Evolutionary conservation across 2,113 vertebrate genomes (phyloP).

Genomic region (Sisor rabdophorus): DNA sequence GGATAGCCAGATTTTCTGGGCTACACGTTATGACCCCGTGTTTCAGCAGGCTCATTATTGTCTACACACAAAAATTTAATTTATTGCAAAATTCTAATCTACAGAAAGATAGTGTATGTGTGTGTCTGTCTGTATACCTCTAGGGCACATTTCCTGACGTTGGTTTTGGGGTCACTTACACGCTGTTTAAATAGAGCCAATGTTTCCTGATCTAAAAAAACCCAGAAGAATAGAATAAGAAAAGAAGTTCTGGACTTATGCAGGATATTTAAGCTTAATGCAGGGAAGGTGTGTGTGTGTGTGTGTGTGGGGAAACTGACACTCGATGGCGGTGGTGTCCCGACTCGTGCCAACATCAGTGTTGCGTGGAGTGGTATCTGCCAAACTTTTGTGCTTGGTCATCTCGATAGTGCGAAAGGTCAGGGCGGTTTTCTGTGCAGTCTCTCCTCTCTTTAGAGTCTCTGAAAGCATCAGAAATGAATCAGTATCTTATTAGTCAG

Average conservation of each 20-base stretch:
- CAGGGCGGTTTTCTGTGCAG: conserved; percentile 37
- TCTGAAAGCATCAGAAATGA: conserved; percentile 7
- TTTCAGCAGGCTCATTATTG: conserved; percentile 80
- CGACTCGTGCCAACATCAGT: background rate
- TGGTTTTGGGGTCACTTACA: conserved; percentile 77
- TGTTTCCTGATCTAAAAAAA: conserved; percentile 70
- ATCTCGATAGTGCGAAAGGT: conserved; percentile 49
- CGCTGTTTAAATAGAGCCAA: conserved; percentile 74
- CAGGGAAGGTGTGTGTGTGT: no score
- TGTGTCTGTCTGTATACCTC: conserved; percentile 71
- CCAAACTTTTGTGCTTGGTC: conserved; percentile 39
- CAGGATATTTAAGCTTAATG: no score
- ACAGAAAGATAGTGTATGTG: no score
- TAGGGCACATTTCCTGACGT: conserved; percentile 85
- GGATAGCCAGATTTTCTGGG: conserved; percentile 68
- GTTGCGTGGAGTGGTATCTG: background rate
- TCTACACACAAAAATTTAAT: conserved; percentile 62
- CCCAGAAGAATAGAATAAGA: background rate
- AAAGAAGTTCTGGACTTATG: background rate
- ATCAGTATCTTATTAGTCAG: no score
- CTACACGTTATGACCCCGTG: conserved; percentile 63
- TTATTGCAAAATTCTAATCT: background rate
- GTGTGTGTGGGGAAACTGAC: background rate
- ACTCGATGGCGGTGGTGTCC: background rate
- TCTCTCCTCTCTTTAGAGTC: conserved; percentile 40